phyloP scores from a whole-genome alignment of 2,113 vertebrate species.

The Shinisaurus crocodilurus region DNA sequence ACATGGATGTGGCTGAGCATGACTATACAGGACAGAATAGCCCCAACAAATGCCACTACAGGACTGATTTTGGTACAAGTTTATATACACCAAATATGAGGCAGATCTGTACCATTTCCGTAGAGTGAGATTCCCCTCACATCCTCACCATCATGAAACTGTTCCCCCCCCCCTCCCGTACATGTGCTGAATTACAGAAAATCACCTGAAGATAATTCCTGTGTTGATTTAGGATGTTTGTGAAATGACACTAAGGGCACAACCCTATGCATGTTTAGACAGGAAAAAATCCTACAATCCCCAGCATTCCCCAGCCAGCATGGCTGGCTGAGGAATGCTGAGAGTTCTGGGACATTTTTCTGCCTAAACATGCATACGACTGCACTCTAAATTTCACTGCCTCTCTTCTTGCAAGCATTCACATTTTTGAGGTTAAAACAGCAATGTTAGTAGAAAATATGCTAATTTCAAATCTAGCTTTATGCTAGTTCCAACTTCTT shows the following conservation, averaged over 20 bases:
- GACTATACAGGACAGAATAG: background rate
- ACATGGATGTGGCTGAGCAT: background rate
- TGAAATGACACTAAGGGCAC: background rate
- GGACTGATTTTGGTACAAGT: background rate
- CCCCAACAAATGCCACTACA: background rate
- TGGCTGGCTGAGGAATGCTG: too few relatives aligned
- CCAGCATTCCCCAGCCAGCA: too few relatives aligned
- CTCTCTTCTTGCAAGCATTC: background rate
- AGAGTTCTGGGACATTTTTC: too few relatives aligned
- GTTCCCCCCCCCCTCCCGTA: background rate
- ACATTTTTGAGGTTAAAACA: slow-evolving; percentile 17
- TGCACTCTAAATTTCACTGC: background rate
- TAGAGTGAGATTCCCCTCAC: background rate
- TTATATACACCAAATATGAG: background rate
- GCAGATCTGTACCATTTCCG: background rate
- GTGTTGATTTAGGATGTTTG: too few relatives aligned
- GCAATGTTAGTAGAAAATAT: slow-evolving; percentile 10
- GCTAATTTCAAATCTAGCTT: slow-evolving; percentile 18
- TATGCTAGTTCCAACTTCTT: slow-evolving; percentile 6
- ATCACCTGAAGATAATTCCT: background rate
- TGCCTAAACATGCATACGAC: too few relatives aligned
- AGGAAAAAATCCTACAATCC: too few relatives aligned
- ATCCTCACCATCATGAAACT: background rate
- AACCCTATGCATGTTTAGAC: too few relatives aligned
- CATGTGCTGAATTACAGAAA: background rate